Base-by-base conservation (phyloP, 1,140 invertebrate genomes). In the Coelopa frigida region DNA sequence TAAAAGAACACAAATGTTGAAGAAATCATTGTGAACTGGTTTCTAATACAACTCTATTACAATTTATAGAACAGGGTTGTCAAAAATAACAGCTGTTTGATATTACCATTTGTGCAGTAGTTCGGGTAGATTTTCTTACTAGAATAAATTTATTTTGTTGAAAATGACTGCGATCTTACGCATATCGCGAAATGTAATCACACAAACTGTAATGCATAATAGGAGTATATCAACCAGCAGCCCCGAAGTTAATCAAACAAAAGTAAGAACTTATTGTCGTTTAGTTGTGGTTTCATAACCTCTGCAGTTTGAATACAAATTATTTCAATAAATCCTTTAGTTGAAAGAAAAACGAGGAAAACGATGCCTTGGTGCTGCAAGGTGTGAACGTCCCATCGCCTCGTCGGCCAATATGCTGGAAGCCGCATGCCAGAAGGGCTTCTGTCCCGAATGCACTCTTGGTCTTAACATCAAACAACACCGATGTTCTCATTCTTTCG, bases 401-500 rank as follows among this genome's bases (percentile, higher is more conserved):
- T 0, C 69, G 80, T 18, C 76, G 14, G 62, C 75, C 5, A 63
- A 75, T 27, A 56, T 84, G 41, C 55, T 87, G 1, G 70, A 82
- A 21, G 72, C 76, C 6, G 69, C 75, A 33, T 46, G 58, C 32
- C 40, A 52, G 4, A 51, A 49, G 26, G 61, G 44, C 3, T 59
- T 75, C 22, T 86, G 83, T 63, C 66, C 78, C 3, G 60, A 87
- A 29, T 93, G 89, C 63, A 72, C 79, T 2, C 56, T 83, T 11
- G 77, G 78, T 4, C 58, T 91, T 7, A 73, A 88, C 47, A 65
- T 92, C 4, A 88, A 87, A 59, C 87, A 92, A n/a, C 55, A 90
- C 88, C 1, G 92, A 95, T 76, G 87, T 94, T 3, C 68, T 94
- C 8, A 92, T 95, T 37, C 64, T 94, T n/a, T 85, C 80, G 49